Conservation (phyloP, 2,113 vertebrate genomes). For the Tupaia chinensis region DNA sequence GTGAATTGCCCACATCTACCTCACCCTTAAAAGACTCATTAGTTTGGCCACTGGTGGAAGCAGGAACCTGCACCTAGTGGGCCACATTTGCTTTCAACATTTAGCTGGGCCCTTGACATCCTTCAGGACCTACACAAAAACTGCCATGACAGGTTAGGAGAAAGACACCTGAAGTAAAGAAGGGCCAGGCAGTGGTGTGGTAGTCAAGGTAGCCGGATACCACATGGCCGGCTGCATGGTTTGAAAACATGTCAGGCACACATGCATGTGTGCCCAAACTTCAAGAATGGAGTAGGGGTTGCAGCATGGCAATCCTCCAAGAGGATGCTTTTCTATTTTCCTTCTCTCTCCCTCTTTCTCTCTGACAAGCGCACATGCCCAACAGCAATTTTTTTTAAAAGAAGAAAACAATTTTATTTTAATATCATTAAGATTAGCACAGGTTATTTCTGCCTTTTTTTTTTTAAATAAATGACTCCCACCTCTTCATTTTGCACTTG, state of each 20-base stretch:
- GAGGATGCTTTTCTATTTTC: too few relatives aligned
- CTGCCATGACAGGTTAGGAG: not conserved
- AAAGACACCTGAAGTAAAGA: not conserved
- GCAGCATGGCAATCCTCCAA: too few relatives aligned
- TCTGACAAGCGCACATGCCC: too few relatives aligned
- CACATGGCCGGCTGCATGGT: too few relatives aligned
- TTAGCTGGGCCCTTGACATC: not conserved
- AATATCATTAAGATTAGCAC: not conserved
- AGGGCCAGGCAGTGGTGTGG: too few relatives aligned
- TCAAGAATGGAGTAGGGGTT: too few relatives aligned
- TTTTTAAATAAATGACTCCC: not conserved
- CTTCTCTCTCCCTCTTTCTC: too few relatives aligned
- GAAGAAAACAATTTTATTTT: not conserved
- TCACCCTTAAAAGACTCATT: not conserved
- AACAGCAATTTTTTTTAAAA: not conserved
- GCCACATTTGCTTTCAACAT: not conserved
- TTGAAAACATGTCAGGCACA: too few relatives aligned
- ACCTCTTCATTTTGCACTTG: not conserved
- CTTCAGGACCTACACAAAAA: not conserved
- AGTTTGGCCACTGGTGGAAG: not conserved
- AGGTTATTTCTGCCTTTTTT: not conserved
- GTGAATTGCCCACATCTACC: not conserved
- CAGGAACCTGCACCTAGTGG: not conserved
- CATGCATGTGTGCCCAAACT: too few relatives aligned
- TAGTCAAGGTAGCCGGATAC: too few relatives aligned